Base-by-base conservation (phyloP, 2,888 invertebrate species). In the Oligia fasciuncula region DNA sequence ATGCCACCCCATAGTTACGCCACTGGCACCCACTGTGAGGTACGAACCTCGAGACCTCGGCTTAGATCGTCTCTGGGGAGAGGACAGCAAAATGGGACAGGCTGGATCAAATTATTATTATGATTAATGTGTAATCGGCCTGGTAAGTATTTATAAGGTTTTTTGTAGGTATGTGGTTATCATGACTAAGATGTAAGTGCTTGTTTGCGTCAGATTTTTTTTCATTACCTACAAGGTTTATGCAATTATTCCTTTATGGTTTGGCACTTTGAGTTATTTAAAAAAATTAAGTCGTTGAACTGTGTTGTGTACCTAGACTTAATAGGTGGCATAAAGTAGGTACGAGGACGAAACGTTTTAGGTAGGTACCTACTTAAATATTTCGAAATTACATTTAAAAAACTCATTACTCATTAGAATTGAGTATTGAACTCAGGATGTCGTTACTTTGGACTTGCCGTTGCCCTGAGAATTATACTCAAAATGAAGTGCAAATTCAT, bases 101-200 rank as follows among this genome's bases (percentile, higher is more conserved):
- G 49, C 13, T 46, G 46, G 13, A 46, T 46, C 11, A 46, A 46
- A 2, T 46, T 46, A 46, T 46, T 46, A 46, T 49, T 49, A 49
- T 49, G 46, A 46, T 17, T 19, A 23, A 72, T 11, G 2, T 75
- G 17, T 67, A 5, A 40, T 40, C 19, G 1, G 3, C 2, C 46
- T 4, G 6, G n/a, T 49, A 49, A 14, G 9, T 73, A 14, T 66
- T 35, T 57, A 0, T 14, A 60, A 29, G 11, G 23, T 49, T 65
- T 77, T 66, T 76, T 76, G 5, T 46, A 19, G 35, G 9, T 65
- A 19, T 43, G 13, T 51, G 40, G 17, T 46, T 46, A 43, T 76
- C 51, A 57, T 40, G 35, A 40, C 4, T 66, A 57, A 5, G 51
- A 68, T n/a, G 6, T 69, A 51, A 54, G 17, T 66, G 40, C 23